A percentile compares a stretch with the other conserved stretches of the same genome.
phyloP scores from a whole-genome alignment of 2,113 vertebrate species.

The Anolis sagrei region DNA sequence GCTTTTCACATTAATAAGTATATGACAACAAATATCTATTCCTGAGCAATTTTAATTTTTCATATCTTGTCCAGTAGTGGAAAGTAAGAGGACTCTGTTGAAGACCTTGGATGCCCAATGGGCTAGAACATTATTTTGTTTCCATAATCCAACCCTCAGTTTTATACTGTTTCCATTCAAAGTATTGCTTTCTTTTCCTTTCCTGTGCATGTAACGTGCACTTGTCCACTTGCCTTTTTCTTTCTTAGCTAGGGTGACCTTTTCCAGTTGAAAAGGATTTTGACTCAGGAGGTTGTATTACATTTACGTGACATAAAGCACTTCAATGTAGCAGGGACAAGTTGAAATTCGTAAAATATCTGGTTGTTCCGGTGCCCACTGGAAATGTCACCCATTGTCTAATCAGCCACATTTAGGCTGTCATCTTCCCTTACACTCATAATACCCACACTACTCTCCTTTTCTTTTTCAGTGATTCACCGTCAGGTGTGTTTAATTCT shows the following conservation, averaged over 20 bases:
- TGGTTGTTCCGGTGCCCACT: not conserved
- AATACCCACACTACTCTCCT: not conserved
- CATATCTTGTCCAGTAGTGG: not conserved
- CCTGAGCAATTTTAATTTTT: not conserved
- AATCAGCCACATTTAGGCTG: not conserved
- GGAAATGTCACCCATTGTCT: not conserved
- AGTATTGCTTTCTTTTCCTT: not conserved
- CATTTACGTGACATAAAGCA: conserved; percentile 15
- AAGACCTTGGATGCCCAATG: not conserved
- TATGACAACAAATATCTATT: not conserved
- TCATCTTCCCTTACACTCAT: not conserved
- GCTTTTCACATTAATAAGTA: not conserved
- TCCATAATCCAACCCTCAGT: not conserved
- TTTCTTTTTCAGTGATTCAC: not conserved
- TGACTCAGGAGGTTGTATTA: conserved; percentile 13
- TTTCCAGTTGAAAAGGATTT: conserved; percentile 12
- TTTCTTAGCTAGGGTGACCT: not conserved
- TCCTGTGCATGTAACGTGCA: conserved; percentile 6
- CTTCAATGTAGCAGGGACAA: not conserved
- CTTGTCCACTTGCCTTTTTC: conserved; percentile 14
- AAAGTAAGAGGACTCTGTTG: not conserved
- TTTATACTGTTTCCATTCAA: not conserved
- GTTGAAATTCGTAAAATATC: not conserved
- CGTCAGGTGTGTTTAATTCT: not conserved
- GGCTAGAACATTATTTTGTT: not conserved